Evolutionary conservation across 2,113 vertebrate species (phyloP).

Genomic region (Siphamia tubifer): DNA sequence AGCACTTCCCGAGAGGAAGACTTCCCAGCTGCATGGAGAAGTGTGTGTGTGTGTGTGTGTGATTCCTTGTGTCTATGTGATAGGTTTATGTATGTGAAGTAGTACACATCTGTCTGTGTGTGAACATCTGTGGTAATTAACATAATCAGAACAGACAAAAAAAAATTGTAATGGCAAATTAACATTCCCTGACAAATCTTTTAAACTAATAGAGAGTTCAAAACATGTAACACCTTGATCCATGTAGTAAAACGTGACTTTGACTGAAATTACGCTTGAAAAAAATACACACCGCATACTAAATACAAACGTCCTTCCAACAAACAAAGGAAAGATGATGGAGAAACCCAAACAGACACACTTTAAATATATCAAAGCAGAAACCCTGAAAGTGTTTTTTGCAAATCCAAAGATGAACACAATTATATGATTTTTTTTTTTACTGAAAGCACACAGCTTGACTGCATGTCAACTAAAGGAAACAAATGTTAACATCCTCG

Average conservation of each 20-base stretch:
- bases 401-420: too few relatives aligned
- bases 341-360: too few relatives aligned
- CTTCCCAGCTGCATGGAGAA: slow-evolving; percentile 37
- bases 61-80: neutral
- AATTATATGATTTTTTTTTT: too few relatives aligned
- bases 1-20: slow-evolving; percentile 31
- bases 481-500: too few relatives aligned
- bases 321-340: too few relatives aligned
- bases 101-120: slow-evolving; percentile 15
- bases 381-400: too few relatives aligned
- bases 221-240: neutral
- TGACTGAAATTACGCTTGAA: neutral
- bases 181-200: neutral
- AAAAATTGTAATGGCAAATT: neutral
- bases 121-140: slow-evolving; percentile 23
- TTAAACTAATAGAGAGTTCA: too few relatives aligned
- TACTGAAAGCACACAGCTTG: too few relatives aligned
- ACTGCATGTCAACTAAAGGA: too few relatives aligned
- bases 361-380: too few relatives aligned
- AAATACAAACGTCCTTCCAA: too few relatives aligned
- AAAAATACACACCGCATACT: too few relatives aligned
- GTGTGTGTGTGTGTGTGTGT: slow-evolving; percentile 1
- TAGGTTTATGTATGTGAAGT: neutral
- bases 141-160: neutral
- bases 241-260: neutral